A percentile compares a stretch with the other conserved stretches of the same genome.
Evolutionary conservation across 2,888 invertebrate species (phyloP).

Genomic region (Epinotia ramella): DNA sequence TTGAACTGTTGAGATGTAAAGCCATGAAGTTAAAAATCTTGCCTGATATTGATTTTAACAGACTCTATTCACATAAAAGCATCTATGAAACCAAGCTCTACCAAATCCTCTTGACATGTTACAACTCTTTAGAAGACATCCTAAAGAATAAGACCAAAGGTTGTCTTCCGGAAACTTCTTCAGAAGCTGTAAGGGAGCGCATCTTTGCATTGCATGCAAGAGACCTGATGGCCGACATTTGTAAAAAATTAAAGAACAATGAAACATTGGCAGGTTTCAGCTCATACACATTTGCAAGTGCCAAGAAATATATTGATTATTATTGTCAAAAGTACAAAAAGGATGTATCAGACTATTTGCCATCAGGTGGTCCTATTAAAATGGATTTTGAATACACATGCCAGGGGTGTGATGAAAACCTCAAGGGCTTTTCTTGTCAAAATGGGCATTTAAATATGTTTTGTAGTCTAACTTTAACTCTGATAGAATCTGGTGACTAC

Average conservation of each 20-base stretch:
- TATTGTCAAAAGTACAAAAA: slow-evolving; percentile 64
- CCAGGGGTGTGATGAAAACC: slow-evolving; percentile 69
- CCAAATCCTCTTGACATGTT: slow-evolving; percentile 60
- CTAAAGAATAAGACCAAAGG: slow-evolving; percentile 51
- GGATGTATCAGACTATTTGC: slow-evolving; percentile 51
- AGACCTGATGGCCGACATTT: slow-evolving; percentile 54
- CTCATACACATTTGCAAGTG: slow-evolving; percentile 58
- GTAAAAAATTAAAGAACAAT: slow-evolving; percentile 51
- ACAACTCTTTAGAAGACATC: slow-evolving; percentile 56
- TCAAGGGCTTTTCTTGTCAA: slow-evolving; percentile 65
- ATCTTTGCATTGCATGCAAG: slow-evolving; percentile 65
- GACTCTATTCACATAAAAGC: slow-evolving; percentile 58
- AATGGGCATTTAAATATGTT: slow-evolving; percentile 70
- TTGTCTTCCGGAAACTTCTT: slow-evolving; percentile 62
- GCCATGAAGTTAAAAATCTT: slow-evolving; percentile 63
- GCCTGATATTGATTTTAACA: slow-evolving; percentile 60
- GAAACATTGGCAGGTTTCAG: slow-evolving; percentile 55
- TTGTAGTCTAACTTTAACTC: slow-evolving; percentile 71
- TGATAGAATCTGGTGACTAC: slow-evolving; percentile 66
- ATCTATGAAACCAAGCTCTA: slow-evolving; percentile 71
- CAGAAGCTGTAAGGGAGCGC: slow-evolving; percentile 65
- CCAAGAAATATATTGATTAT: slow-evolving; percentile 64
- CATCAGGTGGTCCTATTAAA: slow-evolving; percentile 51
- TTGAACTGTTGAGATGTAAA: slow-evolving; percentile 69
- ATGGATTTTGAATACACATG: slow-evolving; percentile 59